Base-by-base conservation (phyloP, 64 coral and sea anemone genomes). In the Stichodactyla mertensii region DNA sequence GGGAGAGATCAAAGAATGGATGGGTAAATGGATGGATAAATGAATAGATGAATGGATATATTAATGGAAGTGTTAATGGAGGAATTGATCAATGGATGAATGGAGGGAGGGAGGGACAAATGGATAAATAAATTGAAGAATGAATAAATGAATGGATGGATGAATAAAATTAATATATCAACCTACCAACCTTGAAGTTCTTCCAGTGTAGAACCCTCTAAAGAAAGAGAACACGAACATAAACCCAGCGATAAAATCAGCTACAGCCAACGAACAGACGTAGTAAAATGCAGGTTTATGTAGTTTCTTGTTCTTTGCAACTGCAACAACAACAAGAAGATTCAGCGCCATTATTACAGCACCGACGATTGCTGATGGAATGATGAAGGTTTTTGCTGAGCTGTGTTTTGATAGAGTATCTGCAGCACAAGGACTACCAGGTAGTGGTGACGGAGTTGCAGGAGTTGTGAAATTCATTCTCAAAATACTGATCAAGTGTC, bases 271-370 rank as follows among this genome's bases (percentile, higher is more conserved):
- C 11, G 78, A 81, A 7, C 45, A 81, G 14, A 81, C 78, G 51
- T 81, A 81, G 15, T 81, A 81, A 55, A 81, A 81, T 7, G 78
- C 78, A 28, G 78, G 36, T 81, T 81, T 81, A 20, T 81, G 78
- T 7, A 81, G 51, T 15, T 22, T 52, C 53, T 81, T 81, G 78
- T 81, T 81, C 78, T 81, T 81, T 53, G 26, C 26, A 55, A 81
- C 78, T 19, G 78, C 78, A 81, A 55, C 78, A 81, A 81, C 78
- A 14, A 81, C 78, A 6, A 81, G 51, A 18, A 81, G 36, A 22
- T 81, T 81, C 20, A 81, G 20, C 24, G 53, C 36, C 36, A 81
- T 81, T 6, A 52, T 74, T 26, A 74, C 12, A 74, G 24, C 11
- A 12, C 69, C 69, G 11, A 31, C 11, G 69, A 74, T 26, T 27